phyloP scores from a whole-genome alignment of 2,888 invertebrate species.

The Conistra vaccinii region DNA sequence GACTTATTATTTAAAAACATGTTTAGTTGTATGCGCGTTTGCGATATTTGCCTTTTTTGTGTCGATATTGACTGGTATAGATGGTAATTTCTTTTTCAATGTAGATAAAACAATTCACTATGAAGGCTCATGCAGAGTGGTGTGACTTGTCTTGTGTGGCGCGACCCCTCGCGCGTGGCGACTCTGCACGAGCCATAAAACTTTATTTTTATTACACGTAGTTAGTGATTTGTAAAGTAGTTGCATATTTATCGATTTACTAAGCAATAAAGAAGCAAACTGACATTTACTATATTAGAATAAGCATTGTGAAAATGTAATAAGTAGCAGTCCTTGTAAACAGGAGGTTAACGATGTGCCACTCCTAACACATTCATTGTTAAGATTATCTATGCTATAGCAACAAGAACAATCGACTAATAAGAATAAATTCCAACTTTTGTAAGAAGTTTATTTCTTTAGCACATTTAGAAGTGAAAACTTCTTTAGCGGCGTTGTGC shows the following conservation, averaged over 20 bases:
- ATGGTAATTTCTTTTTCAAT: no score
- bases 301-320: constrained; percentile 1
- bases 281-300: constrained; percentile 13
- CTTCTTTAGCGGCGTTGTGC: no score
- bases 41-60: no score
- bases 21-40: no score
- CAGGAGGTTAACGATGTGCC: neutral
- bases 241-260: constrained; percentile 21
- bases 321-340: constrained; percentile 6
- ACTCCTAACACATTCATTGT: neutral
- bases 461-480: no score
- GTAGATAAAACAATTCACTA: no score
- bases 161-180: no score
- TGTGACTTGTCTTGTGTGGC: no score
- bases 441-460: neutral
- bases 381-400: neutral
- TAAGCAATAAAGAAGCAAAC: constrained; percentile 14
- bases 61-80: no score
- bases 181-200: neutral
- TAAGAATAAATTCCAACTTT: neutral
- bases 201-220: neutral
- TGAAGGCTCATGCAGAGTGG: no score
- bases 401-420: neutral
- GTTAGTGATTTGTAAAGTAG: neutral
- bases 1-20: no score